phyloP scores from a whole-genome alignment of 2,113 vertebrate genomes.

The Gasterosteus aculeatus region DNA sequence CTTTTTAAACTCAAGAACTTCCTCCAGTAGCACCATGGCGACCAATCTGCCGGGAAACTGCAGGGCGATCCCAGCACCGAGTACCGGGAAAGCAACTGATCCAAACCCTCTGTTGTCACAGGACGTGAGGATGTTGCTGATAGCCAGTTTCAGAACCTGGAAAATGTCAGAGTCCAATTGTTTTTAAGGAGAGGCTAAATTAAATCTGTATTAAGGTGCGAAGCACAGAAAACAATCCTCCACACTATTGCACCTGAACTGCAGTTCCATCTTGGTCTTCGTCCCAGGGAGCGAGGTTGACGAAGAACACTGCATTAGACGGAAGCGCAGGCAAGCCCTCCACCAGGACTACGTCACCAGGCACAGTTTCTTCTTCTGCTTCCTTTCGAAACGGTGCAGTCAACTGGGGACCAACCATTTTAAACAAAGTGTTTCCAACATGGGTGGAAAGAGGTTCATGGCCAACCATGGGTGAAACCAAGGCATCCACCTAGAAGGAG shows the following conservation, averaged over 20 bases:
- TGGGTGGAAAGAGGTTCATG: constrained; percentile 48
- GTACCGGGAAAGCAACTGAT: constrained; percentile 58
- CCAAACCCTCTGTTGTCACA: constrained; percentile 49
- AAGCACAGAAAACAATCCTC: not conserved
- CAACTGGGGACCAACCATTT: constrained; percentile 38
- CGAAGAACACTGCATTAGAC: constrained; percentile 57
- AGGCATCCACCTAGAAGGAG: constrained; percentile 50
- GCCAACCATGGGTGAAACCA: constrained; percentile 68
- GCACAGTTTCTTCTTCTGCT: not conserved
- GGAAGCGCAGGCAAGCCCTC: constrained; percentile 19
- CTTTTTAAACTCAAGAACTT: constrained; percentile 37
- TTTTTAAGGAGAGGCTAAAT: not conserved
- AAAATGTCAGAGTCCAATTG: not conserved
- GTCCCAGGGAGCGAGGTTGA: constrained; percentile 62
- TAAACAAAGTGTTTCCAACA: constrained; percentile 40
- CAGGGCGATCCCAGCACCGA: constrained; percentile 58
- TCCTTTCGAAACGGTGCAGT: constrained; percentile 24
- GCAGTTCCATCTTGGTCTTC: constrained; percentile 41
- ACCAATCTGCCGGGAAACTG: constrained; percentile 51
- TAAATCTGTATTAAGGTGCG: not conserved
- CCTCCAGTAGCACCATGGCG: constrained; percentile 49
- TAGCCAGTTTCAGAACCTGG: constrained; percentile 57
- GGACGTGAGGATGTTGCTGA: constrained; percentile 36
- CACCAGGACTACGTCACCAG: constrained; percentile 53
- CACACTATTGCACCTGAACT: constrained; percentile 48